phyloP scores from a whole-genome alignment of 2,888 invertebrate species.

The Sesia apiformis region DNA sequence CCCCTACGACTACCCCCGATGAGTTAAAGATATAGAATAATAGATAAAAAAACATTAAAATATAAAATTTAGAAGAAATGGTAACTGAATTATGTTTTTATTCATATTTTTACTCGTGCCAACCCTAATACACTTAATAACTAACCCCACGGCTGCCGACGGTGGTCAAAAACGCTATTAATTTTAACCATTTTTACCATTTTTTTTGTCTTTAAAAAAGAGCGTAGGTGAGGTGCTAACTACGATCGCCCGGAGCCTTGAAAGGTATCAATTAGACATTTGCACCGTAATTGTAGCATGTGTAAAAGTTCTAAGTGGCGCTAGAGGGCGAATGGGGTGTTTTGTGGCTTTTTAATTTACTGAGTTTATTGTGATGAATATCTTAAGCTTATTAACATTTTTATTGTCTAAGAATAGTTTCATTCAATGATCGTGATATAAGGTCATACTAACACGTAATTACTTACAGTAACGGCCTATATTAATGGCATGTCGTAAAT shows the following conservation, averaged over 20 bases:
- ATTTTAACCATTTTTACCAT: slow-evolving; percentile 20
- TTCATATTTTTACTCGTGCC: slow-evolving; percentile 4
- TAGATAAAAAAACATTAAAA: no score
- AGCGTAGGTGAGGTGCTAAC: slow-evolving; percentile 53
- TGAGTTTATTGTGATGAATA: neutral
- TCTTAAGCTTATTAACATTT: no score
- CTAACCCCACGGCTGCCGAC: slow-evolving; percentile 21
- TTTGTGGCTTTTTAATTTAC: slow-evolving; percentile 21
- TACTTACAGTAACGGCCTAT: no score
- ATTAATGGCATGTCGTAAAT: no score
- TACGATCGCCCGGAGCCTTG: slow-evolving; percentile 27
- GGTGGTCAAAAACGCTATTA: slow-evolving; percentile 23
- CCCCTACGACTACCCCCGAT: no score
- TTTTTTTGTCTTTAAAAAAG: slow-evolving; percentile 9
- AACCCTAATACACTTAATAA: slow-evolving; percentile 25
- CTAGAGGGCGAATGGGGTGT: slow-evolving; percentile 26
- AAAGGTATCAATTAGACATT: slow-evolving; percentile 45
- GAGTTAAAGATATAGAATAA: no score
- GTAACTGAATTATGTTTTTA: no score
- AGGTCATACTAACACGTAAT: no score
- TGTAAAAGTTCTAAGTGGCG: slow-evolving; percentile 57
- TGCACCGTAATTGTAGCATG: slow-evolving; percentile 37
- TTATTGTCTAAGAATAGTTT: no score
- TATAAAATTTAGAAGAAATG: no score
- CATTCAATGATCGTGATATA: no score